These are phyloP conservation scores for Synchiropus splendidus DNA, from an alignment of 2,113 vertebrate genomes.

Conservation along the genomic window DNA sequence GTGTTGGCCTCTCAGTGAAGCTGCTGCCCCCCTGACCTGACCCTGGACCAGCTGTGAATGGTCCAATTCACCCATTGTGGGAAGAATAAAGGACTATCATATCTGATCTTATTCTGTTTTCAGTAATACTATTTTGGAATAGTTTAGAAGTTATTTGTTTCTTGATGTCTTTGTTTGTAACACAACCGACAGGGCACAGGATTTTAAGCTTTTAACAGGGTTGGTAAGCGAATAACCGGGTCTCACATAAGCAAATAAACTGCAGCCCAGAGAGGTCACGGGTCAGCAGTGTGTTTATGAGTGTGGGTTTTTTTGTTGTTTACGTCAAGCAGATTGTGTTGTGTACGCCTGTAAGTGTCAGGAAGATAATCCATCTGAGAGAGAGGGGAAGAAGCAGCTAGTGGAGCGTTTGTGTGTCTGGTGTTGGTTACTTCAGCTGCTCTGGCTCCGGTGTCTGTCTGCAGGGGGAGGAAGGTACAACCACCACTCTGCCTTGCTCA, in stretches of 20 bases:
- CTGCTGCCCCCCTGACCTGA: no score
- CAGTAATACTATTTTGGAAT: no score
- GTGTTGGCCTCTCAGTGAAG: no score
- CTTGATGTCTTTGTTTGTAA: no score
- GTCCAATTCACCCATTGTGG: no score
- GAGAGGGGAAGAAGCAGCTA: constrained; percentile 14
- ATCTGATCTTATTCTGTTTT: no score
- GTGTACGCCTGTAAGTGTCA: constrained; percentile 20
- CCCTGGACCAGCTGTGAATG: no score
- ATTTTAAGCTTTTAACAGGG: no score
- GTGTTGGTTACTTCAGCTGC: constrained; percentile 45
- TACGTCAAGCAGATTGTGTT: constrained; percentile 2
- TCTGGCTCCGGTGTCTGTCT: constrained; percentile 11
- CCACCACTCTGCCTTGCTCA: constrained; percentile 5
- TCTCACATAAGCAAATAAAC: constrained; percentile 9
- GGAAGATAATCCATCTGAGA: constrained; percentile 23
- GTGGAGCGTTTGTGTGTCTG: constrained; percentile 31
- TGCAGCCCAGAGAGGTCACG: neutral
- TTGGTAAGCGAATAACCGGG: no score
- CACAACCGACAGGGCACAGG: no score
- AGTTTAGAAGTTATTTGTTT: no score
- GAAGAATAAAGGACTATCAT: no score
- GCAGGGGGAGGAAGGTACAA: neutral
- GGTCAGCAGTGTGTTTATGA: neutral
- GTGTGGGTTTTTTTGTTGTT: constrained; percentile 20